Conservation (phyloP, 2,113 vertebrate species). For the Phocoena phocoena region DNA sequence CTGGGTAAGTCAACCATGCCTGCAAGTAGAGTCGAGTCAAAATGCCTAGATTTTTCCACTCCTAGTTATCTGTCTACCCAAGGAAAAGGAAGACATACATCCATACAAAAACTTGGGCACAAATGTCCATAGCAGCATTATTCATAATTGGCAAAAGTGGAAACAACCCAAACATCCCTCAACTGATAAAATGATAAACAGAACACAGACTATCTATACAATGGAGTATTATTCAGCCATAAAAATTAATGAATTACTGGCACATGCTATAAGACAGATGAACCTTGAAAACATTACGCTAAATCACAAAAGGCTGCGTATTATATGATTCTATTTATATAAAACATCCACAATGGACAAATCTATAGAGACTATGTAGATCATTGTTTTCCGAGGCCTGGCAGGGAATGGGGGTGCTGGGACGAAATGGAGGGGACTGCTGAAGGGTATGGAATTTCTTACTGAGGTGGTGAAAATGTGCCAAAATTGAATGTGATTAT, state of each 20-base stretch:
- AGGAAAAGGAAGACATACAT: background rate
- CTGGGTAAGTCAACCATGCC: background rate
- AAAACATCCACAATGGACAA: background rate
- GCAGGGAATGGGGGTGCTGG: no score
- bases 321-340: background rate
- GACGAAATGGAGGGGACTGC: no score
- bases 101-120: background rate
- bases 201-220: background rate
- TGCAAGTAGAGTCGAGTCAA: background rate
- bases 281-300: background rate
- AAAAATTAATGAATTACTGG: background rate
- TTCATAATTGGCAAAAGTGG: background rate
- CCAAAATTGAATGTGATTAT: background rate
- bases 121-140: background rate
- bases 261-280: background rate
- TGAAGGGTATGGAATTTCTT: background rate
- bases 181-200: background rate
- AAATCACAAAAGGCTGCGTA: background rate
- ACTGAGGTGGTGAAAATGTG: background rate
- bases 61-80: background rate
- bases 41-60: background rate
- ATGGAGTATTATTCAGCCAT: background rate
- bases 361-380: background rate
- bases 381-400: background rate
- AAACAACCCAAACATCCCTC: background rate